phyloP scores from a whole-genome alignment of 2,797 vertebrate species.

The Champsocephalus esox region DNA sequence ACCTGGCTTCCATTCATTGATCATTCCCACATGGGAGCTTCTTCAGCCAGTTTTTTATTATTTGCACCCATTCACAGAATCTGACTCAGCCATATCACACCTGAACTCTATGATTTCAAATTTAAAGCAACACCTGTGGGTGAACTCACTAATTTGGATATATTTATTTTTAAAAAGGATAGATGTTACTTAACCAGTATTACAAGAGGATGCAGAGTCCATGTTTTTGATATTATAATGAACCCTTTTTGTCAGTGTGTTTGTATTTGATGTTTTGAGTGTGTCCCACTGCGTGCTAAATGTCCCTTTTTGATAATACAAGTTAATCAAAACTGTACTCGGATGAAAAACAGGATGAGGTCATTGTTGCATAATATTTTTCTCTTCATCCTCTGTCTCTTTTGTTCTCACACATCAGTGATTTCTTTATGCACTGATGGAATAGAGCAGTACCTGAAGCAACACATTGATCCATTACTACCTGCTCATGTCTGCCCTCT shows the following conservation, averaged over 20 bases:
- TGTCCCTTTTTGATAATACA: conserved; percentile 28
- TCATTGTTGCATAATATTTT: conserved; percentile 61
- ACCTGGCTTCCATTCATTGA: conserved; percentile 62
- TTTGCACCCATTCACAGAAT: conserved; percentile 45
- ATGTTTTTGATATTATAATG: background rate
- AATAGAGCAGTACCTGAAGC: conserved; percentile 42
- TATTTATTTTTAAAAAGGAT: conserved; percentile 1
- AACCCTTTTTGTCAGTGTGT: background rate
- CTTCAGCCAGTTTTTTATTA: conserved; percentile 58
- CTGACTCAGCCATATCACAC: conserved; percentile 57
- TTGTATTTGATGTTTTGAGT: conserved; percentile 12
- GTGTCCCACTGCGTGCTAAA: conserved; percentile 19
- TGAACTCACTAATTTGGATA: conserved; percentile 14
- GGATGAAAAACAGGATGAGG: conserved; percentile 62
- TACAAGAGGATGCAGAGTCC: background rate
- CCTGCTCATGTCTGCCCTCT: conserved; percentile 19
- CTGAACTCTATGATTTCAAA: conserved; percentile 45
- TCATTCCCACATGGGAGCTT: conserved; percentile 54
- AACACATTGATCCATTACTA: conserved; percentile 45
- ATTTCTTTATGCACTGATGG: conserved; percentile 37
- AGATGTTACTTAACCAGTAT: background rate
- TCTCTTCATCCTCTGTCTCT: conserved; percentile 50
- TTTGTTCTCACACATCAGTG: conserved; percentile 46
- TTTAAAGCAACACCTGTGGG: conserved; percentile 54
- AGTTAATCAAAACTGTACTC: conserved; percentile 44